Base-by-base conservation (phyloP, 2,113 vertebrate genomes). In the Ifrita kowaldi region DNA sequence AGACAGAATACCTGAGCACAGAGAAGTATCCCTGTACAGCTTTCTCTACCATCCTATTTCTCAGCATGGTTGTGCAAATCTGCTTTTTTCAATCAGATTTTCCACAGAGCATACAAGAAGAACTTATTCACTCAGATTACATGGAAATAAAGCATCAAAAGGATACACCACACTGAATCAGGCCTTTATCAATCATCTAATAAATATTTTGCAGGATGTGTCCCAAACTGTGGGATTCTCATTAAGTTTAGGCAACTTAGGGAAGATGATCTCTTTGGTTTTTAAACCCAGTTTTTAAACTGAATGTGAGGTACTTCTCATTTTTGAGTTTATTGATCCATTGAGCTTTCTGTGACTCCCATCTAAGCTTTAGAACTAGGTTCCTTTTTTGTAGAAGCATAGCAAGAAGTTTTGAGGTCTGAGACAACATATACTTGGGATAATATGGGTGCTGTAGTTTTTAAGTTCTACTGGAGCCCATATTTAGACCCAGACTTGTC, bases 251-350 rank as follows among this genome's bases (percentile, higher is more conserved):
- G 35, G 20, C 14, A 80, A 50, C 11, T 30, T 24, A 53, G 57
- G 10, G 14, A 73, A 69, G 13, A 60, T n/a, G 12, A 50, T 30
- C 8, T 79, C 9, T 69, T 68, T 75, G 33, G 13, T 30, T 71
- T 82, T 39, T 23, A 63, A 28, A 28, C 6, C 7, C 15, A 19
- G 30, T 3, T 37, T 73, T 88, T 85, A 46, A 65, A 42, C 10
- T 42, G 35, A 13, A 7, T 60, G 10, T 79, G 37, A 7, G 17
- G 3, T 32, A 59, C 5, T 28, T 70, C 13, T 70, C 0, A 0
- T 75, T 30, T 47, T 71, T 73, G 21, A 82, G 30, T 24, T 87
- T 70, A 49, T 24, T 57, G 44, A 46, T 55, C 0, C 0, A 12
- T 16, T 86, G 46, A n/a, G 6, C 23, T 64, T 71, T 32, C 33